Evolutionary conservation across 2,113 vertebrate species (phyloP), one percentile per base, ranked within the genome.

Genomic region (Oryzias curvinotus): DNA sequence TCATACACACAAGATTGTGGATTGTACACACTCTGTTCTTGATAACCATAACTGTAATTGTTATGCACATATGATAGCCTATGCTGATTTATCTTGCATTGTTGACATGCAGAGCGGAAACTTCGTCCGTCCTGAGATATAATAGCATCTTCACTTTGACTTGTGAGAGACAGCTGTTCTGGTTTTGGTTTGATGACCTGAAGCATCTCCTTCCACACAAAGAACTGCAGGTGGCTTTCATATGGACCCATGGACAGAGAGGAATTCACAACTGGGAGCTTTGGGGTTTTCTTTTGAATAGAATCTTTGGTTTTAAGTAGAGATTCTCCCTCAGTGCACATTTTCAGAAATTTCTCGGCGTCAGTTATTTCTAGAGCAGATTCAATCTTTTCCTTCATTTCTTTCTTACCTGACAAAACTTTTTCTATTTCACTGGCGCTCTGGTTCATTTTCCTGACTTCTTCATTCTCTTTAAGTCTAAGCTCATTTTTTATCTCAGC

Each of bases 121-220:
- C 77, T 81, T 7, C 64, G 28, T 0, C 75, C 71, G 41, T 78
- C 78, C 14, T 45, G 53, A 53, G 79, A 82, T 10, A 87, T 62
- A 2, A 30, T 65, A 44, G 81, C 12, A 4, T 41, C 3, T 5
- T 3, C 0, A 42, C 56, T 68, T 14, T 42, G 7, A 16, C 18
- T 63, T 36, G 7, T 51, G 7, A 81, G 42, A 12, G 54, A 56
- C 14, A 78, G 67, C 6, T 5, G 13, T 36, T 65, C 64, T 28
- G 63, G 65, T 44, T 23, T 52, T 8, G 83, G 61, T 23, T 80
- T 63, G 52, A 90, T 53, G 25, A 78, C 52, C 64, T 75, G 65
- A 16, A 83, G 77, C 85, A 90, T 85, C 75, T 86, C 78, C 53
- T 86, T 89, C 87, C 87, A 87, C 46, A 87, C 26, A 21, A 87